phyloP scores from a whole-genome alignment of 2,888 invertebrate species.

The Junonia oenone region DNA sequence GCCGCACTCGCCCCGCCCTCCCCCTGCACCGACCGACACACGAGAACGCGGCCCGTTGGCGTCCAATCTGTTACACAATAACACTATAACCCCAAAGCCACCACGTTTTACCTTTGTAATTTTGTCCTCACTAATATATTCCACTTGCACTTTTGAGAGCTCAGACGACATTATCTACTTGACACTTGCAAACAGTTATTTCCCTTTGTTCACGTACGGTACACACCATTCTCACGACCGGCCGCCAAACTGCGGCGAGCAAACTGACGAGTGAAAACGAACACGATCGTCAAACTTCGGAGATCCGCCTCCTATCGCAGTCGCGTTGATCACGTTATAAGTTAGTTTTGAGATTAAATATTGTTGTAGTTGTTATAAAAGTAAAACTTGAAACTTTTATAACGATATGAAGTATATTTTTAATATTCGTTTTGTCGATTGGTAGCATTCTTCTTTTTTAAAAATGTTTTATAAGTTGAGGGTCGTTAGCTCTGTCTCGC shows the following conservation, averaged over 20 bases:
- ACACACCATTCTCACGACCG: constrained; percentile 76
- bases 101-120: constrained; percentile 65
- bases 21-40: constrained; percentile 73
- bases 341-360: constrained; percentile 32
- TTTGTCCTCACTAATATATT: constrained; percentile 74
- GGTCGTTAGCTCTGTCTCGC: constrained; percentile 55
- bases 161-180: constrained; percentile 78
- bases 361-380: not conserved
- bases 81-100: constrained; percentile 57
- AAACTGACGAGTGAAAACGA: constrained; percentile 63
- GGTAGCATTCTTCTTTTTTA: not conserved
- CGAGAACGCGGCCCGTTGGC: constrained; percentile 75
- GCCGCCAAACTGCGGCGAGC: constrained; percentile 76
- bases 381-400: not conserved
- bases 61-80: constrained; percentile 75
- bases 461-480: constrained; percentile 21
- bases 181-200: constrained; percentile 64
- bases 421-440: not conserved
- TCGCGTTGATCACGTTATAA: constrained; percentile 51
- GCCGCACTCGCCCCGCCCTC: constrained; percentile 78
- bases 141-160: constrained; percentile 68
- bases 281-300: constrained; percentile 62
- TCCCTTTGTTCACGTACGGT: constrained; percentile 71
- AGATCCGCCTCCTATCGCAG: constrained; percentile 78
- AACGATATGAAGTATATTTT: not conserved